A percentile compares a stretch with the other conserved stretches of the same genome.
phyloP scores from a whole-genome alignment of 2,113 vertebrate genomes.

The Sapajus apella region DNA sequence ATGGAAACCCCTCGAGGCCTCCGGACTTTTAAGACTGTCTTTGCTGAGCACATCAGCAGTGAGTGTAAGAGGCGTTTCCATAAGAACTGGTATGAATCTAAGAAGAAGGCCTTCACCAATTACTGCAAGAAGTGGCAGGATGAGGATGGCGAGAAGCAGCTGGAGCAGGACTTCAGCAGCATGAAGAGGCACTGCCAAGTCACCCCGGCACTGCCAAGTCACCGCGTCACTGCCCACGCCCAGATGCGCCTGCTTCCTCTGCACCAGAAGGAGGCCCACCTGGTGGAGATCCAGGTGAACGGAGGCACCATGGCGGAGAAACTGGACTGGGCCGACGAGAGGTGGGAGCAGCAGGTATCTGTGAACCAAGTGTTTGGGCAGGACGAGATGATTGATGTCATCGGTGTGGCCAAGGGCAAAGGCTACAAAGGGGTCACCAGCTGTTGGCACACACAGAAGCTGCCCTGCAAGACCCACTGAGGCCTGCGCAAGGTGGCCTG shows the following conservation, averaged over 20 bases:
- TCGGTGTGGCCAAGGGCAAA: slow-evolving; percentile 98
- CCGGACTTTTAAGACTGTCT: slow-evolving; percentile 96
- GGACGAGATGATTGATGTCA: slow-evolving; percentile 98
- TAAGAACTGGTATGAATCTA: slow-evolving; percentile 99
- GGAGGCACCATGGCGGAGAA: slow-evolving; percentile 94
- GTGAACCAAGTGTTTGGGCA: slow-evolving; percentile 92
- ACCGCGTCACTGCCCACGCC: slow-evolving; percentile 94
- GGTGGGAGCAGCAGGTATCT: slow-evolving; percentile 93
- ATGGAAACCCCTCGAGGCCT: slow-evolving; percentile 95
- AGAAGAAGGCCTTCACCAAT: slow-evolving; percentile 99
- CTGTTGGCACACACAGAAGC: slow-evolving; percentile 98
- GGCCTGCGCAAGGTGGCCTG: slow-evolving; percentile 98
- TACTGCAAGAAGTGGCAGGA: slow-evolving; percentile 99
- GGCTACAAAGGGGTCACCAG: slow-evolving; percentile 99
- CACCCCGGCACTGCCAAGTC: slow-evolving; percentile 93
- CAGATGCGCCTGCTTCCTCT: slow-evolving; percentile 98
- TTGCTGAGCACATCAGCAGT: slow-evolving; percentile 96
- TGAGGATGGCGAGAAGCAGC: slow-evolving; percentile 97
- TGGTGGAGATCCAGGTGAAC: slow-evolving; percentile 99
- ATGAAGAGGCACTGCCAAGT: slow-evolving; percentile 99
- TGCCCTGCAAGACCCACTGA: slow-evolving; percentile 97
- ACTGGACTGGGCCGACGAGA: slow-evolving; percentile 97
- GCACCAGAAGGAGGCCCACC: slow-evolving; percentile 96
- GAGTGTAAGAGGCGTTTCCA: slow-evolving; percentile 99
- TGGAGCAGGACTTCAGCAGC: slow-evolving; percentile 96